These are phyloP conservation scores for Macquaria ambigua DNA, from an alignment of 2,113 vertebrate genomes.

Conservation along the genomic window DNA sequence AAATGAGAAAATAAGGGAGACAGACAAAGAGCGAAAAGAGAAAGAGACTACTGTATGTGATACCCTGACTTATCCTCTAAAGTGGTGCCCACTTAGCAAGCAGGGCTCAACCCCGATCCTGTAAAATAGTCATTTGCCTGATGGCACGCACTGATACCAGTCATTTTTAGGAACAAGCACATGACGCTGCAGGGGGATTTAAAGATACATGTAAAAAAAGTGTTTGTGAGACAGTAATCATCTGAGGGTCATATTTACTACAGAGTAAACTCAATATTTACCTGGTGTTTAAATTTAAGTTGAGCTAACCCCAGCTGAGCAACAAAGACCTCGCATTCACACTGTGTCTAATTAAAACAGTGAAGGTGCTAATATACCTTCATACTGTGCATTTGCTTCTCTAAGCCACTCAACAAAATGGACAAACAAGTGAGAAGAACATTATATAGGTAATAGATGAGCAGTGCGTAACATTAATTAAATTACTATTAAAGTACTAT, in stretches of 20 bases:
- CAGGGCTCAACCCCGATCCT: constrained; percentile 12
- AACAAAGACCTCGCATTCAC: neutral
- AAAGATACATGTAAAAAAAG: neutral
- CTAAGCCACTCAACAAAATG: neutral
- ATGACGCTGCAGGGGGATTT: neutral
- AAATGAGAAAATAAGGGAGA: neutral
- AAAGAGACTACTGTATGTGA: neutral
- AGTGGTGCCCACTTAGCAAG: constrained; percentile 12
- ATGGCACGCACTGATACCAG: neutral
- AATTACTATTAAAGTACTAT: neutral
- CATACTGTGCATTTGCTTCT: neutral
- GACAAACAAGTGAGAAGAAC: neutral
- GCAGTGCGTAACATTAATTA: neutral
- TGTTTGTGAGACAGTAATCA: neutral
- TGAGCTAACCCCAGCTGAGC: neutral
- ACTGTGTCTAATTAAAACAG: neutral
- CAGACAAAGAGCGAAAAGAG: neutral
- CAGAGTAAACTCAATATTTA: neutral
- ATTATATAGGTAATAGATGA: neutral
- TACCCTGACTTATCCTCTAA: constrained; percentile 1
- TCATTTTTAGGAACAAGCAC: constrained; percentile 12
- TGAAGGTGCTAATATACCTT: neutral
- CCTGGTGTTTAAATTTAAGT: neutral
- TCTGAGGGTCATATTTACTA: neutral
- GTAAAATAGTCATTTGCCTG: constrained; percentile 30